Percentiles rank a stretch among this genome's conserved stretches.
phyloP scores from a whole-genome alignment of 2,113 vertebrate species.

The Felis chaus region DNA sequence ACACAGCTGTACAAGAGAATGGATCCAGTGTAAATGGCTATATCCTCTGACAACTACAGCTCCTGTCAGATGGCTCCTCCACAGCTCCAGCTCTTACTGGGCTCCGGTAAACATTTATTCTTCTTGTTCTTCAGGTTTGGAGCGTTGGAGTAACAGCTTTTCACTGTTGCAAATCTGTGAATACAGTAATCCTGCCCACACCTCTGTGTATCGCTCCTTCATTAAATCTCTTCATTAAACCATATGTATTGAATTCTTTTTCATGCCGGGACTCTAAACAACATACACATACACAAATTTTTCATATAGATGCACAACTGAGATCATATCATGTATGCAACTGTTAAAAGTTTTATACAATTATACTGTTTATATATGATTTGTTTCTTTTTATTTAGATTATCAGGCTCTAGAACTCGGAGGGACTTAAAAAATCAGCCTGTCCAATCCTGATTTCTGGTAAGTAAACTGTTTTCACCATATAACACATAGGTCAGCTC shows the following conservation, averaged over 20 bases:
- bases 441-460: not conserved
- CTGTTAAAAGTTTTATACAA: not conserved
- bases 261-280: not conserved
- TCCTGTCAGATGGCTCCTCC: not conserved
- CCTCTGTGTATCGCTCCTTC: not conserved
- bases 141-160: not conserved
- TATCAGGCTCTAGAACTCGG: not conserved
- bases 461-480: not conserved
- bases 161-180: not conserved
- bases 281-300: not conserved
- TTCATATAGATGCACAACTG: not conserved
- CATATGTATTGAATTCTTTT: not conserved
- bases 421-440: not conserved
- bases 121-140: not conserved
- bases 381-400: slow-evolving; percentile 1
- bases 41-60: not conserved
- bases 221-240: not conserved
- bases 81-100: not conserved
- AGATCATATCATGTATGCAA: not conserved
- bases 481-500: not conserved
- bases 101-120: not conserved
- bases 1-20: not conserved
- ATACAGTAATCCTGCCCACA: not conserved
- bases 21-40: not conserved
- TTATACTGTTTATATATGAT: not conserved